Base-by-base conservation (phyloP, 2,888 invertebrate species). In the Drosophila neutralis region DNA sequence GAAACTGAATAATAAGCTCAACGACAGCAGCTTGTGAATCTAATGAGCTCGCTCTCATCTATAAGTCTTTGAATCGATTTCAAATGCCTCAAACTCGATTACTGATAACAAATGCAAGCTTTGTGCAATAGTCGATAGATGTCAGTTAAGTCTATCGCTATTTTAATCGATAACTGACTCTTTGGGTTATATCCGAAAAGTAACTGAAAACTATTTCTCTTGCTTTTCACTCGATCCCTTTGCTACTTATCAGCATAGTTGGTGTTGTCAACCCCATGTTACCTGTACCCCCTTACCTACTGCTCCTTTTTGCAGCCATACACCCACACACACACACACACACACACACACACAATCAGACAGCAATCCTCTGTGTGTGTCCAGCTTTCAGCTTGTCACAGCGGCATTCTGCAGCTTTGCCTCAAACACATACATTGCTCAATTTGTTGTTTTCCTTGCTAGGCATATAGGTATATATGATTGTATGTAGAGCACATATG, bases 181-280 rank as follows among this genome's bases (percentile, higher is more conserved):
- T 5, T 15, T 11, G 1, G 15, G 15, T 21, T 35, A n/a, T 11
- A 29, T 38, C 33, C 40, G n/a, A 66, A 54, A 51, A 48, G 24
- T 42, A 62, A 56, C 59, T 51, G 58, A 36, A 60, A 62, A 56
- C 27, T 13, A 15, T 60, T 60, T 64, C n/a, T 33, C 48, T 45
- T 27, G 29, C 29, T 35, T 77, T 80, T 83, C 70, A 40, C 75
- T 52, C 82, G 74, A 78, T 83, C 78, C 75, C 78, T 67, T 67
- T 56, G 49, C 49, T n/a, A 58, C 71, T 87, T 85, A 87, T 85
- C 87, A 76, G 72, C 58, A 42, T 29, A 40, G 65, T 61, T 63
- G 63, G n/a, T 48, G 42, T 53, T 52, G 73, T 72, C 61, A 67
- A 66, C 66, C 63, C 59, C 21, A 8, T 31, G 27, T 24, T 57